These are phyloP conservation scores for Cheilosia grossa DNA, from an alignment of 2,888 invertebrate species.

Conservation along the genomic window DNA sequence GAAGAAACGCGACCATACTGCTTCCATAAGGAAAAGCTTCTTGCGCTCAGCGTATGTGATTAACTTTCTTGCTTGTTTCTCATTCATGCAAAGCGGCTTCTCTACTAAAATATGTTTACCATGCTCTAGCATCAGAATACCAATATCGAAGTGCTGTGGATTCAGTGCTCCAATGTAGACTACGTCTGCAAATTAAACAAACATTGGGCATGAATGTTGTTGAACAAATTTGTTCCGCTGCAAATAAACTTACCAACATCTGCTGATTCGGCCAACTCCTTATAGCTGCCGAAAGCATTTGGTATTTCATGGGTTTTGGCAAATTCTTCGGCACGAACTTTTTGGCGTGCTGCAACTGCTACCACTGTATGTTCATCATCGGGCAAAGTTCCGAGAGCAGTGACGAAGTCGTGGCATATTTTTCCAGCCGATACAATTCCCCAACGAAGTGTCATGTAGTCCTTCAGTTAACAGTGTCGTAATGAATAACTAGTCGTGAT, in stretches of 20 bases:
- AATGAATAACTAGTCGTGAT: not conserved
- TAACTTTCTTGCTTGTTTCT: constrained; percentile 88
- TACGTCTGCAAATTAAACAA: constrained; percentile 86
- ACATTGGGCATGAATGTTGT: no score
- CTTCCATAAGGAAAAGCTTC: constrained; percentile 93
- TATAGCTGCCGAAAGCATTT: constrained; percentile 90
- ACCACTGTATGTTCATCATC: constrained; percentile 88
- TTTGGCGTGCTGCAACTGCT: constrained; percentile 91
- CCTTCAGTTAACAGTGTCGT: not conserved
- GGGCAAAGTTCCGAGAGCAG: constrained; percentile 87
- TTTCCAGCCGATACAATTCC: constrained; percentile 93
- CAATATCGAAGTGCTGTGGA: constrained; percentile 88
- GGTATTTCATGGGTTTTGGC: constrained; percentile 89
- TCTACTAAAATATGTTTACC: constrained; percentile 96
- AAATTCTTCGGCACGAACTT: constrained; percentile 90
- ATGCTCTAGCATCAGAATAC: constrained; percentile 89
- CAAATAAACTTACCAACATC: constrained; percentile 87
- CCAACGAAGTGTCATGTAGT: constrained; percentile 86
- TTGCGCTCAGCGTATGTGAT: constrained; percentile 88
- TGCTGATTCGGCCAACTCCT: constrained; percentile 88
- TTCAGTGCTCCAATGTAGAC: constrained; percentile 93
- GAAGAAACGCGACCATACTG: constrained; percentile 94
- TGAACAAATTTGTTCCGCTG: not conserved
- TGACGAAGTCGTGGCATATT: constrained; percentile 93
- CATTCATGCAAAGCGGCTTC: constrained; percentile 93